phyloP scores from a whole-genome alignment of 2,888 invertebrate species.

The Druceiella hillmani region DNA sequence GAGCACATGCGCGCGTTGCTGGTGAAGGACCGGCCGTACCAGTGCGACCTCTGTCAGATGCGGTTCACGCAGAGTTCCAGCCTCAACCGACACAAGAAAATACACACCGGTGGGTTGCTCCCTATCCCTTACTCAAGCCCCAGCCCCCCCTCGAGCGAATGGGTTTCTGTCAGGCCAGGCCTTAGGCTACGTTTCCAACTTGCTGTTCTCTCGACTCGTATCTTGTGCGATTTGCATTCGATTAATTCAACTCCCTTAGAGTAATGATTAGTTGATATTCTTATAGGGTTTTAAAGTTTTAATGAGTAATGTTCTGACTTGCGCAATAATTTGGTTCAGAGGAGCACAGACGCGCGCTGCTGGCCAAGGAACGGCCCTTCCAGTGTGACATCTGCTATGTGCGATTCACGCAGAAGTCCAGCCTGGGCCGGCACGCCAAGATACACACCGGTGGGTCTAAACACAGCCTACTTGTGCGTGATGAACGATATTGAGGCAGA shows the following conservation, averaged over 20 bases:
- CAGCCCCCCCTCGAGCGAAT: slow-evolving; percentile 28
- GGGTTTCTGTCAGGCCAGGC: slow-evolving; percentile 26
- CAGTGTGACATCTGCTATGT: slow-evolving; percentile 61
- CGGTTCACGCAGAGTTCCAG: slow-evolving; percentile 69
- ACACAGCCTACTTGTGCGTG: slow-evolving; percentile 35
- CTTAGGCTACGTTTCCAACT: too few species aligned
- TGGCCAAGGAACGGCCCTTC: slow-evolving; percentile 52
- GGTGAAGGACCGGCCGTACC: slow-evolving; percentile 57
- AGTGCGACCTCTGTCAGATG: slow-evolving; percentile 63
- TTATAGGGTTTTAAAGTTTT: too few species aligned
- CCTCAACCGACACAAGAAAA: slow-evolving; percentile 65
- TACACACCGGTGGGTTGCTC: slow-evolving; percentile 56
- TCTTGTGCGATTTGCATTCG: too few species aligned
- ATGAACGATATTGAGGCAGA: slow-evolving; percentile 41
- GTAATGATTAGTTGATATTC: too few species aligned
- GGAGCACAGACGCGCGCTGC: slow-evolving; percentile 46
- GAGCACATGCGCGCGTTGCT: slow-evolving; percentile 51
- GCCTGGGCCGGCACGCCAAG: slow-evolving; percentile 62
- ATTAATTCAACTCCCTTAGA: too few species aligned
- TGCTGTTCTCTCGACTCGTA: too few species aligned
- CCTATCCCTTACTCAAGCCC: slow-evolving; percentile 29
- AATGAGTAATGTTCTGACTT: slow-evolving; percentile 31
- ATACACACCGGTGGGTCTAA: slow-evolving; percentile 55
- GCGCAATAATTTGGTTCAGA: slow-evolving; percentile 43
- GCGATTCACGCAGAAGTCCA: slow-evolving; percentile 64